Percentiles rank a stretch among this genome's conserved stretches.
These are phyloP conservation scores for Mythimna lalbum DNA, from an alignment of 2,888 invertebrate genomes.

Conservation along the genomic window DNA sequence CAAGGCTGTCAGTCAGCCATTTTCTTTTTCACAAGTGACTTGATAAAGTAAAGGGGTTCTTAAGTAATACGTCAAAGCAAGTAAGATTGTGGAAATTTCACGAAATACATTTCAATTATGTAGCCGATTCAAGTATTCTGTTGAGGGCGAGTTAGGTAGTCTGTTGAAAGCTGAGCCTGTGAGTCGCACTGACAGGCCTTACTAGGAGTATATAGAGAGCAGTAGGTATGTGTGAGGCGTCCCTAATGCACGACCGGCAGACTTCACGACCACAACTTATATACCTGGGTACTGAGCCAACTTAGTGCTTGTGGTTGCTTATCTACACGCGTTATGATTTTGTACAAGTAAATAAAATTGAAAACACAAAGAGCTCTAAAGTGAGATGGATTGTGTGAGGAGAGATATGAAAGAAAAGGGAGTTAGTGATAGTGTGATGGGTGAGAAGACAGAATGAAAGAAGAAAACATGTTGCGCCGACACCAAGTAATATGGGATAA, in stretches of 20 bases:
- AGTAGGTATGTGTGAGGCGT: slow-evolving; percentile 32
- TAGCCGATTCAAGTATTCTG: slow-evolving; percentile 59
- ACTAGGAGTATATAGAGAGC: slow-evolving; percentile 41
- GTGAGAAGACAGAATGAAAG: no score
- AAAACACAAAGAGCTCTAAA: not conserved
- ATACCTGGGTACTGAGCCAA: slow-evolving; percentile 11
- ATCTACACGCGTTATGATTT: slow-evolving; percentile 4
- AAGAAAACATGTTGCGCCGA: no score
- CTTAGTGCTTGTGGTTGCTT: slow-evolving; percentile 7
- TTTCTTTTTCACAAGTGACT: not conserved
- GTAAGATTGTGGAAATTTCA: slow-evolving; percentile 15
- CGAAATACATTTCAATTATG: slow-evolving; percentile 49
- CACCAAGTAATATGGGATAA: no score
- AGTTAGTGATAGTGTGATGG: no score
- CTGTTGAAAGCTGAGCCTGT: slow-evolving; percentile 36
- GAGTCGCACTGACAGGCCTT: slow-evolving; percentile 29
- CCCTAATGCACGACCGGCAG: slow-evolving; percentile 37
- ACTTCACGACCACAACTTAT: slow-evolving; percentile 33
- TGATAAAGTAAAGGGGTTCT: not conserved
- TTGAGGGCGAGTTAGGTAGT: slow-evolving; percentile 46
- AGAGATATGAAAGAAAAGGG: not conserved
- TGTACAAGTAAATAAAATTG: not conserved
- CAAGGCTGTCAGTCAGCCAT: slow-evolving; percentile 4
- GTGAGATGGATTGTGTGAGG: no score
- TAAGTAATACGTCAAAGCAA: not conserved